Evolutionary conservation across 1,140 invertebrate species (phyloP).

Genomic region (Zaprionus camerounensis): DNA sequence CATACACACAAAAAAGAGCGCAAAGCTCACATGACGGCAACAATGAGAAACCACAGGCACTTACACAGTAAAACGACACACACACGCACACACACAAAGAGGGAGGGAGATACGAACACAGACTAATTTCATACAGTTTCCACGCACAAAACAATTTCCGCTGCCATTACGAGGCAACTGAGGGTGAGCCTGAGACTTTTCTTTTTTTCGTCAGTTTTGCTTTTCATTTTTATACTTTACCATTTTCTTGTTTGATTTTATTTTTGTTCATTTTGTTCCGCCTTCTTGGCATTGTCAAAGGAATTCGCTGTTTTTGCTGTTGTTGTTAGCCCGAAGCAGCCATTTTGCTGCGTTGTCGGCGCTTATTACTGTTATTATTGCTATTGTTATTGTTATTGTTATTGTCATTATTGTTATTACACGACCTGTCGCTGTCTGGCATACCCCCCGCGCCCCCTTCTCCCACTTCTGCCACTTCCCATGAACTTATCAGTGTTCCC

Average conservation of each 20-base stretch:
- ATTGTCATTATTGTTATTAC: slow-evolving; percentile 47
- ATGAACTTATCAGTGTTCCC: slow-evolving; percentile 5
- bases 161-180: slow-evolving; percentile 34
- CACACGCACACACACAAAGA: background rate
- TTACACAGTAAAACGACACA: slow-evolving; percentile 7
- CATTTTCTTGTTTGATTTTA: slow-evolving; percentile 14
- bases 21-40: slow-evolving; percentile 27
- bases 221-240: slow-evolving; percentile 4
- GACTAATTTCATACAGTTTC: slow-evolving; percentile 70
- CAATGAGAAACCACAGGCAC: slow-evolving; percentile 35
- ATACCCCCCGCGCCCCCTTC: background rate
- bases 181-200: background rate
- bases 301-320: slow-evolving; percentile 15
- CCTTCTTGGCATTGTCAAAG: slow-evolving; percentile 41
- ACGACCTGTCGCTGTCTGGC: background rate
- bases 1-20: slow-evolving; percentile 16
- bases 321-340: slow-evolving; percentile 2
- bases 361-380: slow-evolving; percentile 32
- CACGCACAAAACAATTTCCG: slow-evolving; percentile 63
- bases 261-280: slow-evolving; percentile 20
- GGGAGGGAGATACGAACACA: background rate
- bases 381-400: slow-evolving; percentile 45
- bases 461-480: background rate
- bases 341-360: slow-evolving; percentile 3
- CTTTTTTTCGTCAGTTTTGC: background rate